Base-by-base conservation (phyloP, 1,140 invertebrate genomes). In the Penaeus japonicus region DNA sequence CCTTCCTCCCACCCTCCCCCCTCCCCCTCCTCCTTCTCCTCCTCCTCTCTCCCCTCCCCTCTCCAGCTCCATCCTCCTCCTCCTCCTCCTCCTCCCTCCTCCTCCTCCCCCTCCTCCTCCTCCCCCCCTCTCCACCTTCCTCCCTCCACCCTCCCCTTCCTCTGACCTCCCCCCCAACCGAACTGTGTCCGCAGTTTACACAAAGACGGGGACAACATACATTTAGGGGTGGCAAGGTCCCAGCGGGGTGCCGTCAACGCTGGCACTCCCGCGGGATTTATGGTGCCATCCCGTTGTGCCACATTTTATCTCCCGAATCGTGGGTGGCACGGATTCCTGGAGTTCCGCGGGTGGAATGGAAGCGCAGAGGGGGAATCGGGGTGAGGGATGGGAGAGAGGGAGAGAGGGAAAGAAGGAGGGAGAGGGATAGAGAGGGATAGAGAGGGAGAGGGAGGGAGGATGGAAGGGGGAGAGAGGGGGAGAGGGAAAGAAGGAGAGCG, bases 231-330 rank as follows among this genome's bases (percentile, higher is more conserved):
- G 73, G 84, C 53, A 53, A 18, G 65, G 84, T 17, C 75, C 55
- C 84, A 86, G 75, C 77, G 22, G 84, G 84, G 84, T 86, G 84
- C 84, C 77, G 59, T 86, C 84, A 80, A 57, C 84, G 73, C 54
- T 79, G 84, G 54, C 84, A 86, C 84, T 78, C 65, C 30, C 73
- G 24, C 77, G 65, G 54, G 84, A 86, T 86, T 86, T 86, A 86
- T 86, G 78, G 84, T 86, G 84, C 84, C 84, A 79, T 86, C 75
- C 35, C 55, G 75, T 86, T 47, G 84, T 86, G 84, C 84, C 84
- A 77, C 73, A 78, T 83, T 62, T 83, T 73, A 73, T 27, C 65
- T 73, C 24, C 24, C 65, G 39, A 73, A 32, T 73, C 65, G 65
- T 73, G 65, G 65, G 65, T 73, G 65, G 65, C 32, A 20, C 18